Evolutionary conservation across 2,113 vertebrate species (phyloP).

Genomic region (Microtus pennsylvanicus): DNA sequence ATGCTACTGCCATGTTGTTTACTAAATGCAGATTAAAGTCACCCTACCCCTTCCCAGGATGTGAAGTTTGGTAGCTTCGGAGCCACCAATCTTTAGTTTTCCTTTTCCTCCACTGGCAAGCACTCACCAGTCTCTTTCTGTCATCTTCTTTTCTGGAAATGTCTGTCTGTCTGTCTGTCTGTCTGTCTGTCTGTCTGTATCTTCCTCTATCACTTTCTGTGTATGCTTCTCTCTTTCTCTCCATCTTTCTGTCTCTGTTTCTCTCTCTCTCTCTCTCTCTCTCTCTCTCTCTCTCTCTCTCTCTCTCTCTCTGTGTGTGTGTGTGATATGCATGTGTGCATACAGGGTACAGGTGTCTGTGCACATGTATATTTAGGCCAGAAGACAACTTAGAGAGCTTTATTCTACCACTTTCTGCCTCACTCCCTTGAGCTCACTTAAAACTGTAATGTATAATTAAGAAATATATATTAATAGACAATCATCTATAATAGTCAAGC

Average conservation of each 20-base stretch:
- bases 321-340: neutral
- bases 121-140: neutral
- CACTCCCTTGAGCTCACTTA: neutral
- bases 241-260: neutral
- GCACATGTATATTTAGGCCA: neutral
- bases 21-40: rapidly evolving
- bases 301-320: neutral
- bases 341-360: neutral
- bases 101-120: neutral
- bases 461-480: too few species aligned
- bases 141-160: neutral
- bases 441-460: too few species aligned
- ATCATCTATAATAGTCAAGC: too few species aligned
- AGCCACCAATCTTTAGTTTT: neutral
- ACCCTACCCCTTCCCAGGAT: neutral
- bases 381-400: neutral
- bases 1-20: neutral
- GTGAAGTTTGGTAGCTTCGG: neutral
- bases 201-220: neutral
- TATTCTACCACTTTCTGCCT: neutral
- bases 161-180: neutral
- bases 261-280: neutral
- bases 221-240: neutral
- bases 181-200: neutral
- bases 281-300: neutral